A percentile compares a stretch with the other conserved stretches of the same genome.
phyloP scores from a whole-genome alignment of 1,140 invertebrate genomes.

The Amyelois transitella region DNA sequence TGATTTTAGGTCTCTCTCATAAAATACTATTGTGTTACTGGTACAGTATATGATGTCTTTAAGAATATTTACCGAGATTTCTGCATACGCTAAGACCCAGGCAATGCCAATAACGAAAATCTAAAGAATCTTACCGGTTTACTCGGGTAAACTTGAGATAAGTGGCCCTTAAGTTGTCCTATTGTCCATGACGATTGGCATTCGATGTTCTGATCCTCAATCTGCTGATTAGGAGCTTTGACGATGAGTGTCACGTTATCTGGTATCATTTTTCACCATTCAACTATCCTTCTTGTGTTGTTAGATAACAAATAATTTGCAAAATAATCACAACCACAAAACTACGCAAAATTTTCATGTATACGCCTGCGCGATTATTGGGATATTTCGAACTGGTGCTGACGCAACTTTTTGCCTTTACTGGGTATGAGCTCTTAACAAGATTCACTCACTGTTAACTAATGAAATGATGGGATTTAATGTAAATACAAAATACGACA shows the following conservation, averaged over 20 bases:
- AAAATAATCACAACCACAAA: constrained; percentile 12
- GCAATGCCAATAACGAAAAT: too few species aligned
- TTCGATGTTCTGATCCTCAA: constrained; percentile 88
- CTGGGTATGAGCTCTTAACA: background rate
- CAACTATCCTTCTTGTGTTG: constrained; percentile 27
- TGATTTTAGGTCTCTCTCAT: too few species aligned
- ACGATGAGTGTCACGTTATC: constrained; percentile 84
- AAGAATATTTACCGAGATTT: too few species aligned
- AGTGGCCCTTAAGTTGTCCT: constrained; percentile 85
- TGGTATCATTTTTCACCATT: constrained; percentile 60
- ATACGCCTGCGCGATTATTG: background rate
- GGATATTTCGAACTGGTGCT: background rate
- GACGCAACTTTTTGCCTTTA: constrained; percentile 24
- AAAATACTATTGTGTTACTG: too few species aligned
- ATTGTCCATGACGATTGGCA: constrained; percentile 91
- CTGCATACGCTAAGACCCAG: too few species aligned
- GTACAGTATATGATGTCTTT: too few species aligned
- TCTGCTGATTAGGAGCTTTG: constrained; percentile 91
- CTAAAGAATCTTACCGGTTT: constrained; percentile 84
- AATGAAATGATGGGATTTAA: constrained; percentile 6
- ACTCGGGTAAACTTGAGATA: constrained; percentile 89
- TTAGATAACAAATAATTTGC: constrained; percentile 44
- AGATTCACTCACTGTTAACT: background rate
- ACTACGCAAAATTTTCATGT: constrained; percentile 1
- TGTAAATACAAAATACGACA: constrained; percentile 68